A percentile compares a stretch with the other conserved stretches of the same genome.
Evolutionary conservation across 53 echinoderm and acorn worm species (phyloP).

Genomic region (Holothuria scabra): DNA sequence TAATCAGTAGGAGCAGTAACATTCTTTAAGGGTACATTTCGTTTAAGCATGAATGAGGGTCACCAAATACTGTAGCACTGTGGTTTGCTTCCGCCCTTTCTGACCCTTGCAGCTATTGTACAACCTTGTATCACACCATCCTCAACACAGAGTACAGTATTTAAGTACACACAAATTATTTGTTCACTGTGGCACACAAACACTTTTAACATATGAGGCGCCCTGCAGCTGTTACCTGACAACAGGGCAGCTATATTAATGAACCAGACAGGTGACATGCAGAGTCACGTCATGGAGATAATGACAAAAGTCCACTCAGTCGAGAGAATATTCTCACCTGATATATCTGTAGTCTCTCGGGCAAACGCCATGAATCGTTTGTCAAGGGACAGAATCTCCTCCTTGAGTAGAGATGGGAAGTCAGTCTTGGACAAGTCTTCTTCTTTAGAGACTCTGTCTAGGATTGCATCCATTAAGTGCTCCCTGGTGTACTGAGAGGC

Average conservation of each 20-base stretch:
- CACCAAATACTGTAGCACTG: too few species aligned
- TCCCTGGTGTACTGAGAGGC: slow-evolving; percentile 30
- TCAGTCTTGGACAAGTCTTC: slow-evolving; percentile 16
- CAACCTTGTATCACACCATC: too few species aligned
- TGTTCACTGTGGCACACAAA: too few species aligned
- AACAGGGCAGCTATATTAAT: slow-evolving; percentile 4
- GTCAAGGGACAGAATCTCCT: slow-evolving; percentile 67
- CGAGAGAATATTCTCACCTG: slow-evolving; percentile 58
- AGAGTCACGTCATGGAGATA: too few species aligned
- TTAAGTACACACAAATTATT: too few species aligned
- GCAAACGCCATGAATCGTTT: slow-evolving; percentile 87
- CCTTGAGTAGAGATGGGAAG: slow-evolving; percentile 48
- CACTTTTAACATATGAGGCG: not conserved
- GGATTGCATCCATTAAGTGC: slow-evolving; percentile 33
- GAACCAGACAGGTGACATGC: not conserved
- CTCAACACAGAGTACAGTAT: too few species aligned
- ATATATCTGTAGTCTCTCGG: slow-evolving; percentile 84
- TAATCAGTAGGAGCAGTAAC: too few species aligned
- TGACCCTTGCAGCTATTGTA: too few species aligned
- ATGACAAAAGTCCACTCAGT: too few species aligned
- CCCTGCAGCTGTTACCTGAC: not conserved
- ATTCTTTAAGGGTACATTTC: too few species aligned
- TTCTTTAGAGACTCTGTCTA: slow-evolving; percentile 19
- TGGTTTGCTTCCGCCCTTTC: too few species aligned
- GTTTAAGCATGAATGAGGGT: too few species aligned